Evolutionary conservation across 2,113 vertebrate species (phyloP), one percentile per base, ranked within the genome.

Genomic region (Notarius lentiginosus): DNA sequence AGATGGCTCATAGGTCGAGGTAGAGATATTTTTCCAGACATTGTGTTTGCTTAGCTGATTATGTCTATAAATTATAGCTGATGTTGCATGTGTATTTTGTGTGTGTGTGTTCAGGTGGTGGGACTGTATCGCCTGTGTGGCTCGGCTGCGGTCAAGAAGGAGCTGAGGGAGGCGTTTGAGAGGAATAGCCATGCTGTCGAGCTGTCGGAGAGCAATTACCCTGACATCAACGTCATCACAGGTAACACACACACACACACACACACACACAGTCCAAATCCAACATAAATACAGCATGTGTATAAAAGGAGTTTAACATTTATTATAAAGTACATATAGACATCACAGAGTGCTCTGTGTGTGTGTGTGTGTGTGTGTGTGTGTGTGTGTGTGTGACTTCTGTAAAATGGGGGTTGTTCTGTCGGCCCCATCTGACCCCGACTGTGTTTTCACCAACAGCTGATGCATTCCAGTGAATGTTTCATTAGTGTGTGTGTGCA

Each of bases 171-270:
- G 89, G 98, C 97, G 0, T 99, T 99, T 80, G 98, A 99, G 94
- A 96, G 94, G 87, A 96, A 99, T 94, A 98, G 97, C 92, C 94
- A 95, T 66, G 93, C 93, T 4, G 95, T 98, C 41, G 95, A 94
- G 77, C 96, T 99, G 76, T 96, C 95, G 73, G 98, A 99, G 93
- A 97, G 93, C 94, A 96, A 94, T 60, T 99, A 98, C 90, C 98
- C 98, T 0, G 98, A 99, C 90, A 96, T 99, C 88, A 99, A 99
- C 86, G 98, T 99, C 93, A 98, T 99, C 90, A 99, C 98, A 97
- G 98, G 98, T 99, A 97, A 91, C 70, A 22, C 66, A 63, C 55
- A 79, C 73, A 76, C 22, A 82, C 73, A 83, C 84, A 76, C 87
- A 75, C 88, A 73, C 85, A 87, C 63, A 80, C 30, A n/a, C 20